Evolutionary conservation across 2,797 vertebrate genomes (phyloP).

Genomic region (Peromyscus eremicus): DNA sequence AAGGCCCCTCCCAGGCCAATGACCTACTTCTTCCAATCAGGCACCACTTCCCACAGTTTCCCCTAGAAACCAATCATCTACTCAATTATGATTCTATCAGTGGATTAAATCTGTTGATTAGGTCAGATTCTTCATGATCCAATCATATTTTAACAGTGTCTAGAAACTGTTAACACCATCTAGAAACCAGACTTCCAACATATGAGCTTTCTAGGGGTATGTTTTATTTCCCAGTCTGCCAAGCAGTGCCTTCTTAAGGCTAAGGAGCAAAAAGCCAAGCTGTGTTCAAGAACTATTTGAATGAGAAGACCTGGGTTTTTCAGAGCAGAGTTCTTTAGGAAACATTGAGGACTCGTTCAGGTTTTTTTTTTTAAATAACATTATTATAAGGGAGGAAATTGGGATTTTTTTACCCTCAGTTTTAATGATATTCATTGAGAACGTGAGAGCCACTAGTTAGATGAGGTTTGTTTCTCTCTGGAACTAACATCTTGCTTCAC

Average conservation of each 20-base stretch:
- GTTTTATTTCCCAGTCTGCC: neutral
- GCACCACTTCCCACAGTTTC: neutral
- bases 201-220: neutral
- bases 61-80: too few species aligned
- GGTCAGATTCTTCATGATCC: neutral
- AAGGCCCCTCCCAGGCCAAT: too few species aligned
- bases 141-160: neutral
- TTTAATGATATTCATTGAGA: conserved; percentile 19
- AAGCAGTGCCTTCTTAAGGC: neutral
- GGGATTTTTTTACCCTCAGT: neutral
- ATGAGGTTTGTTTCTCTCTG: neutral
- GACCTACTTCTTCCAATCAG: neutral
- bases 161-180: too few species aligned
- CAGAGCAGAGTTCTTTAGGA: neutral
- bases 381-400: conserved; percentile 4
- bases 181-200: neutral
- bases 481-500: neutral
- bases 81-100: neutral
- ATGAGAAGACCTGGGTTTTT: conserved; percentile 22
- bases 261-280: neutral
- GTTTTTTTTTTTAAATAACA: neutral
- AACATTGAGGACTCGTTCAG: neutral
- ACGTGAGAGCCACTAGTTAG: conserved; percentile 21
- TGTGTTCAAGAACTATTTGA: conserved; percentile 7
- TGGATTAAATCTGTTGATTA: neutral